A percentile compares a stretch with the other conserved stretches of the same genome.
These are phyloP conservation scores for Trichosurus vulpecula DNA, from an alignment of 2,797 vertebrate genomes.

Conservation along the genomic window DNA sequence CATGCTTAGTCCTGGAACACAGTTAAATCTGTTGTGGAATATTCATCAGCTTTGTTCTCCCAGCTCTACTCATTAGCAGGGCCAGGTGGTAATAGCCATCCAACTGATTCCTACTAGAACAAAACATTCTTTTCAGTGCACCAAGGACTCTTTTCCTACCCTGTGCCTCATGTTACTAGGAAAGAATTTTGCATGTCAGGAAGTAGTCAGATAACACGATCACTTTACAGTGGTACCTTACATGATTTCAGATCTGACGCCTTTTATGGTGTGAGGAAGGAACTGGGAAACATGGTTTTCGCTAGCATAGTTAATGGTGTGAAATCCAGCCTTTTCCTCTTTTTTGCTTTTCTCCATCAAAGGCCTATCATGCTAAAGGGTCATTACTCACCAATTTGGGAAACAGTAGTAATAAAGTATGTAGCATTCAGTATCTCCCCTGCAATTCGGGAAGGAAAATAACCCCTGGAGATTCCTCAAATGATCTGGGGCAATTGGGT, in stretches of 20 bases:
- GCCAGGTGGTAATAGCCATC: slow-evolving; percentile 78
- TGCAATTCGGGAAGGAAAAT: slow-evolving; percentile 32
- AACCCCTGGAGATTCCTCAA: background rate
- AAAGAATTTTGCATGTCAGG: slow-evolving; percentile 74
- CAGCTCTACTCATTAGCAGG: slow-evolving; percentile 71
- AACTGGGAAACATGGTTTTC: slow-evolving; percentile 59
- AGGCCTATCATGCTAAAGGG: slow-evolving; percentile 33
- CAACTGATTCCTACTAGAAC: slow-evolving; percentile 66
- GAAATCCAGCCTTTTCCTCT: slow-evolving; percentile 54
- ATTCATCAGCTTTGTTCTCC: slow-evolving; percentile 69
- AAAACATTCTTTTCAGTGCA: slow-evolving; percentile 71
- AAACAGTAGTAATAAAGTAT: slow-evolving; percentile 23
- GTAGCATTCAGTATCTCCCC: slow-evolving; percentile 6
- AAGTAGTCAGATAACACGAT: slow-evolving; percentile 63
- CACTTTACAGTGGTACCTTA: slow-evolving; percentile 57
- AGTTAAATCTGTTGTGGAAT: slow-evolving; percentile 50
- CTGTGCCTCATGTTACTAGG: slow-evolving; percentile 56
- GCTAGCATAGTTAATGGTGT: slow-evolving; percentile 31
- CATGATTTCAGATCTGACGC: slow-evolving; percentile 58
- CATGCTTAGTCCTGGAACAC: slow-evolving; percentile 18
- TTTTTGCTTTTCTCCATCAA: slow-evolving; percentile 61
- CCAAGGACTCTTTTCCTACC: slow-evolving; percentile 60
- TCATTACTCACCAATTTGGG: slow-evolving; percentile 44
- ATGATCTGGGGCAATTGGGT: slow-evolving; percentile 16
- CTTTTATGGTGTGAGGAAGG: slow-evolving; percentile 65